A percentile compares a stretch with the other conserved stretches of the same genome.
phyloP scores from a whole-genome alignment of 2,113 vertebrate species.

The Ictalurus punctatus region DNA sequence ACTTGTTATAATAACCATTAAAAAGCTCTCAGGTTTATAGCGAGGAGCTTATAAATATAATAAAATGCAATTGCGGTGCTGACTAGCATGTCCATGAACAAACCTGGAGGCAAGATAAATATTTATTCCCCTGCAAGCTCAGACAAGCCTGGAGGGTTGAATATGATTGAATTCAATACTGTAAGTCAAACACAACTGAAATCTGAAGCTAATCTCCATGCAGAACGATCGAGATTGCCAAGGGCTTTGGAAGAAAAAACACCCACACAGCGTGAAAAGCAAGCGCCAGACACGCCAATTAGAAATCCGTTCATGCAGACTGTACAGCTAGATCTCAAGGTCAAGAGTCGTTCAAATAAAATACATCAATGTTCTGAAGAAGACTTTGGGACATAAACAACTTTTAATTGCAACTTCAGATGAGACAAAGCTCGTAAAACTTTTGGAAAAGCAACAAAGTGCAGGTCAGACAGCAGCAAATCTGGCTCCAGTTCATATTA shows the following conservation, averaged over 20 bases:
- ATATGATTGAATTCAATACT: constrained; percentile 22
- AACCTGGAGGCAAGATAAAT: constrained; percentile 9
- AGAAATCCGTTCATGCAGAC: not conserved
- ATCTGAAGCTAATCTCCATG: constrained; percentile 31
- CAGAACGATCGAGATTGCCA: constrained; percentile 10
- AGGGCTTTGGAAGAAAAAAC: constrained; percentile 5
- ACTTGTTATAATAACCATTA: not conserved
- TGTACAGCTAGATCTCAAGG: not conserved
- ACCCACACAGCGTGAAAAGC: constrained; percentile 16
- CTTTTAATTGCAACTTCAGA: not conserved
- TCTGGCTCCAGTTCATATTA: not conserved
- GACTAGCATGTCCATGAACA: not conserved
- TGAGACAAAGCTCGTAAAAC: not conserved
- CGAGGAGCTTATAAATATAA: constrained; percentile 2
- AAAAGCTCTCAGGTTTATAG: constrained; percentile 10
- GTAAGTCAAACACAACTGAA: constrained; percentile 24
- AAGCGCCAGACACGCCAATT: not conserved
- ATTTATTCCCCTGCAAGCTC: constrained; percentile 37
- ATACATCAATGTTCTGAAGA: not conserved
- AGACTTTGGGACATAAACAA: not conserved
- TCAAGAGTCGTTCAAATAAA: not conserved
- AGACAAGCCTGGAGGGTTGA: constrained; percentile 37
- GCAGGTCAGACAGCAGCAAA: not conserved
- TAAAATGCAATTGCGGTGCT: not conserved
- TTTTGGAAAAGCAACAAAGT: not conserved